A percentile compares a stretch with the other conserved stretches of the same genome.
Evolutionary conservation across 2,888 invertebrate genomes (phyloP).

Genomic region (Lamellibrachia columna): DNA sequence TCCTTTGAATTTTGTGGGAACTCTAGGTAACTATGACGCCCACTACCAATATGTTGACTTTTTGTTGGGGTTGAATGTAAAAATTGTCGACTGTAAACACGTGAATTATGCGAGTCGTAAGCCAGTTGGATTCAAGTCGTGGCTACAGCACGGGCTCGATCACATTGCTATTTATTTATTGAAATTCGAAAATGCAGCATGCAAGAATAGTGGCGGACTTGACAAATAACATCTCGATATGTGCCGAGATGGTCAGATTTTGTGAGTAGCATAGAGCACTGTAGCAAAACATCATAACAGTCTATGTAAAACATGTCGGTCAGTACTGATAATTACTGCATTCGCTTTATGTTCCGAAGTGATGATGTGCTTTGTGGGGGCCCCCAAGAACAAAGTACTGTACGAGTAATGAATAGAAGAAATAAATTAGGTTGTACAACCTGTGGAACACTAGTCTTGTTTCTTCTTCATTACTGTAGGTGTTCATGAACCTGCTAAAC

Average conservation of each 20-base stretch:
- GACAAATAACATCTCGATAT: background rate
- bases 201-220: background rate
- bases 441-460: background rate
- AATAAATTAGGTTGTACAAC: conserved; percentile 16
- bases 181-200: background rate
- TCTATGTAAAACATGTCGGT: background rate
- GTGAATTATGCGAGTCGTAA: background rate
- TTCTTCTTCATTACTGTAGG: background rate
- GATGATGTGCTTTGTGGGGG: conserved; percentile 6
- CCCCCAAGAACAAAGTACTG: conserved; percentile 4
- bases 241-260: background rate
- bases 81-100: background rate
- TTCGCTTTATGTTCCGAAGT: conserved; percentile 5
- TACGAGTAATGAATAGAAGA: background rate
- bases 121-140: background rate
- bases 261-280: background rate
- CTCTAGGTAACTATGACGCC: background rate
- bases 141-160: background rate
- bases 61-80: background rate
- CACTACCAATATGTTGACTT: background rate
- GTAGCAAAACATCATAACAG: background rate
- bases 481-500: too few species aligned
- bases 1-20: conserved; percentile 3
- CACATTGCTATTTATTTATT: conserved; percentile 1
- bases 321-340: conserved; percentile 4